Evolutionary conservation across 2,113 vertebrate species (phyloP).

Genomic region (Tauraco erythrolophus): DNA sequence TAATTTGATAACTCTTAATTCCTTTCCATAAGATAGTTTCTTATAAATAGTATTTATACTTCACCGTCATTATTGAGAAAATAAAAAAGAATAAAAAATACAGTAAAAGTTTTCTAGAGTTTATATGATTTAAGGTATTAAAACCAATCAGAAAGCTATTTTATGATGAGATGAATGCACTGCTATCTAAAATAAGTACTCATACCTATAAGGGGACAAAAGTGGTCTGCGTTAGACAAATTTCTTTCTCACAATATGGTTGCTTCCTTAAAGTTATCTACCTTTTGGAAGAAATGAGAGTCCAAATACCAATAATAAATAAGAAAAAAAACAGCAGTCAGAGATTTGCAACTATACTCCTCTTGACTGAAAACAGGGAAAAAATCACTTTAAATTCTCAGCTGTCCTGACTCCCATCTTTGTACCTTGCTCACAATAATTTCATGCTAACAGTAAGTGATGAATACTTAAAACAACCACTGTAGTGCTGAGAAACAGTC

Average conservation of each 20-base stretch:
- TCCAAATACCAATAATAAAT: background rate
- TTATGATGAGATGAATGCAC: background rate
- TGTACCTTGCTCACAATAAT: background rate
- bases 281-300: background rate
- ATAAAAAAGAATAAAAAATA: background rate
- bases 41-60: background rate
- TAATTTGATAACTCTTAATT: background rate
- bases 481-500: background rate
- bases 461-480: background rate
- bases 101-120: background rate
- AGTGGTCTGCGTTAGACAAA: background rate
- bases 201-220: background rate
- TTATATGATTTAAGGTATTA: background rate
- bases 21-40: background rate
- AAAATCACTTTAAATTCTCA: background rate
- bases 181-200: background rate
- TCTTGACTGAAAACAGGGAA: background rate
- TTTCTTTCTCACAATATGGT: background rate
- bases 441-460: background rate
- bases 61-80: background rate
- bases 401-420: background rate
- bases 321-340: background rate
- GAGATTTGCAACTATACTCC: background rate
- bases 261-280: background rate
- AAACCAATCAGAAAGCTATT: background rate